A percentile compares a stretch with the other conserved stretches of the same genome.
Conservation (phyloP, 2,797 vertebrate genomes). For the Crenuchus spilurus region DNA sequence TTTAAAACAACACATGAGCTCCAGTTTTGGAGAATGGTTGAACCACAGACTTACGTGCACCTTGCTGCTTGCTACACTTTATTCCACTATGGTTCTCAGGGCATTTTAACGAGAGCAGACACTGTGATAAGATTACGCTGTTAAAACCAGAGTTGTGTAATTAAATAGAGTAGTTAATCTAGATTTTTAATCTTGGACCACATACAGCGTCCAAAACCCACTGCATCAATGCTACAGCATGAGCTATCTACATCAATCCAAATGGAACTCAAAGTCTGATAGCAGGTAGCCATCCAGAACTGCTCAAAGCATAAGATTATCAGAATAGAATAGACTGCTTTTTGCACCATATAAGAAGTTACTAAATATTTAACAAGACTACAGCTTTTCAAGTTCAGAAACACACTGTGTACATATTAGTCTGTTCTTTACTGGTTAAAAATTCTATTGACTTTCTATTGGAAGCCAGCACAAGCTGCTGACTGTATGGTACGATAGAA, state of each 20-base stretch:
- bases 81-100: neutral
- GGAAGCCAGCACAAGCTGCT: too few species aligned
- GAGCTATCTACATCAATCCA: neutral
- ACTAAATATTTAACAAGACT: too few species aligned
- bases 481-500: too few species aligned
- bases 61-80: slow-evolving; percentile 1
- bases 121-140: slow-evolving; percentile 38
- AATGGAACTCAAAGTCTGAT: neutral
- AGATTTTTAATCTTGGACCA: slow-evolving; percentile 16
- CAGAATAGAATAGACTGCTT: neutral
- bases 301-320: neutral
- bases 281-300: neutral
- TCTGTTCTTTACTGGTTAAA: too few species aligned
- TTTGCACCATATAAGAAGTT: too few species aligned
- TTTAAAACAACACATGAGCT: neutral
- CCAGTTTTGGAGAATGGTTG: neutral
- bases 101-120: slow-evolving; percentile 10
- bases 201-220: slow-evolving; percentile 8
- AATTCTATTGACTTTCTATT: too few species aligned
- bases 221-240: slow-evolving; percentile 7
- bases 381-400: too few species aligned
- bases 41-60: neutral
- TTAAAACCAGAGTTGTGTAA: slow-evolving; percentile 24
- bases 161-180: slow-evolving; percentile 44
- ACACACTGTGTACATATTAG: too few species aligned